Evolutionary conservation across 2,888 invertebrate species (phyloP).

Genomic region (Tetropium fuscum): DNA sequence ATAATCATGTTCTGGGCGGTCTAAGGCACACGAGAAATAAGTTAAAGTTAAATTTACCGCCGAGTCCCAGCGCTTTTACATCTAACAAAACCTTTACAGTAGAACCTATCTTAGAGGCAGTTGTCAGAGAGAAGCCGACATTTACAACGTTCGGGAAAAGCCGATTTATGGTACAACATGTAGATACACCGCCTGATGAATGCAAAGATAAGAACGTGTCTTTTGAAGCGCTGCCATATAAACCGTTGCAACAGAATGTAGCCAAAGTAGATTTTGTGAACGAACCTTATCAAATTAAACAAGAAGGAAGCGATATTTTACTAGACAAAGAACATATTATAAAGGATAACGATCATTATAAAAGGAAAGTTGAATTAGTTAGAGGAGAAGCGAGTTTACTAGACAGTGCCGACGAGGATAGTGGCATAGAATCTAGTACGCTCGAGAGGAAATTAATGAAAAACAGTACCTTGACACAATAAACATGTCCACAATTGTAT

Average conservation of each 20-base stretch:
- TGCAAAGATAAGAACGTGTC: slow-evolving; percentile 59
- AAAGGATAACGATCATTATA: slow-evolving; percentile 19
- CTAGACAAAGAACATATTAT: not conserved
- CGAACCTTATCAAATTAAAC: not conserved
- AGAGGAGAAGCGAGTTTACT: slow-evolving; percentile 72
- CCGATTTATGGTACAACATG: slow-evolving; percentile 64
- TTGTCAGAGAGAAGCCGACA: slow-evolving; percentile 67
- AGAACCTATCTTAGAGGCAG: slow-evolving; percentile 66
- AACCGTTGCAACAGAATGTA: slow-evolving; percentile 50
- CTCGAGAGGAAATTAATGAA: slow-evolving; percentile 68
- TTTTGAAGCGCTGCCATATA: slow-evolving; percentile 64
- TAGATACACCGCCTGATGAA: slow-evolving; percentile 61
- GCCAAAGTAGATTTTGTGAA: not conserved
- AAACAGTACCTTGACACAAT: too few species aligned
- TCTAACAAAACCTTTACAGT: slow-evolving; percentile 59
- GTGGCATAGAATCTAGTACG: slow-evolving; percentile 75
- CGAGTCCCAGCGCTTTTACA: slow-evolving; percentile 68
- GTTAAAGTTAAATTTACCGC: slow-evolving; percentile 77
- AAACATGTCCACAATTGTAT: too few species aligned
- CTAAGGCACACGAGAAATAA: slow-evolving; percentile 79
- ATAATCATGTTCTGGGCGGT: slow-evolving; percentile 70
- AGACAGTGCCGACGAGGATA: slow-evolving; percentile 76
- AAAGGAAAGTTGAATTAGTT: slow-evolving; percentile 48
- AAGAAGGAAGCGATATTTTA: not conserved
- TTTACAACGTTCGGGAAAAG: slow-evolving; percentile 74